These are phyloP conservation scores for Leptinotarsa lineolata DNA, from an alignment of 1,140 invertebrate genomes.

Conservation along the genomic window DNA sequence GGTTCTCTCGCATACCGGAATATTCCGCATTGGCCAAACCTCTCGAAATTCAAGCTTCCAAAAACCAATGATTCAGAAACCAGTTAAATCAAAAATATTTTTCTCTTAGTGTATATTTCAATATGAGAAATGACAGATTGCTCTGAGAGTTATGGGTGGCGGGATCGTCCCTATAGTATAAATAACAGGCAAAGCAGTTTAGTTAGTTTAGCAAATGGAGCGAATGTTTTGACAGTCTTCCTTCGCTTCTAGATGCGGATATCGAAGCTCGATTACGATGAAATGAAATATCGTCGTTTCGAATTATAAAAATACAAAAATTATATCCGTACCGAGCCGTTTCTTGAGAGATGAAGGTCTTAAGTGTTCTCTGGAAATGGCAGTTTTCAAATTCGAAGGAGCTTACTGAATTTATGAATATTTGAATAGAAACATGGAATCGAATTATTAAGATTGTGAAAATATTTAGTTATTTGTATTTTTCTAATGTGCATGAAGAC, in stretches of 20 bases:
- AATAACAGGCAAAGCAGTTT: constrained; percentile 57
- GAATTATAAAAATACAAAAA: constrained; percentile 31
- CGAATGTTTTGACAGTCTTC: constrained; percentile 55
- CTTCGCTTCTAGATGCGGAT: constrained; percentile 40
- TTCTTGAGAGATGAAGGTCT: no score
- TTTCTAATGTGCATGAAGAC: no score
- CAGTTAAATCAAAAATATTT: constrained; percentile 2
- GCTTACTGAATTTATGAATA: no score
- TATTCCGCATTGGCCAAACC: no score
- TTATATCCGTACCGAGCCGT: constrained; percentile 14
- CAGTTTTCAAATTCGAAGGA: no score
- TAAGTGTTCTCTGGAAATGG: no score
- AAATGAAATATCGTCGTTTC: constrained; percentile 31
- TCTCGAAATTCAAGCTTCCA: no score
- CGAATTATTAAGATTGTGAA: no score
- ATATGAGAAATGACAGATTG: constrained; percentile 41
- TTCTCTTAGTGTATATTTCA: constrained; percentile 41
- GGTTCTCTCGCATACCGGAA: no score
- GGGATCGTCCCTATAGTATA: constrained; percentile 51
- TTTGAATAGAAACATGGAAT: no score
- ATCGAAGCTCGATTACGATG: constrained; percentile 43
- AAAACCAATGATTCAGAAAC: no score
- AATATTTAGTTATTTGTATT: no score
- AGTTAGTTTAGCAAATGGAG: constrained; percentile 58
- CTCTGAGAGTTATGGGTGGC: constrained; percentile 26